Conservation (phyloP, 2,888 invertebrate species). For the Cantharis rufa region DNA sequence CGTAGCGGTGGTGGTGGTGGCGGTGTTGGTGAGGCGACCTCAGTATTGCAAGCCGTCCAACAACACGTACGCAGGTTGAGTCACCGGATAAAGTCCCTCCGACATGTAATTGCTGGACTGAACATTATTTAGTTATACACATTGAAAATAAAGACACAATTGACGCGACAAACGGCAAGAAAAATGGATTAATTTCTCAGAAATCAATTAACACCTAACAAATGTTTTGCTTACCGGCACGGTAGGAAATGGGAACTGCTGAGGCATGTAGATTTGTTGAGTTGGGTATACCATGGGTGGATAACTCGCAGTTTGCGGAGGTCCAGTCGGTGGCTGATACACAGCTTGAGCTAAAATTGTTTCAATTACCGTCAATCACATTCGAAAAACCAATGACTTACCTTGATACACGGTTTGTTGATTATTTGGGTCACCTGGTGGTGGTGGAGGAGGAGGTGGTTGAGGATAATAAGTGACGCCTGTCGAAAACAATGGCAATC, state of each 20-base stretch:
- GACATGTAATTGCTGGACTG: slow-evolving; percentile 58
- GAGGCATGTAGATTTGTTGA: slow-evolving; percentile 55
- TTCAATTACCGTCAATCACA: not conserved
- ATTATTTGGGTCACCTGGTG: slow-evolving; percentile 45
- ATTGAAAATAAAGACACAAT: not conserved
- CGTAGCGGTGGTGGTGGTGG: not conserved
- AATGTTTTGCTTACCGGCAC: slow-evolving; percentile 52
- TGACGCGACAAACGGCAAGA: not conserved
- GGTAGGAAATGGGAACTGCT: slow-evolving; percentile 54
- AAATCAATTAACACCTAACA: not conserved
- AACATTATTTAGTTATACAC: slow-evolving; percentile 31
- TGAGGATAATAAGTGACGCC: slow-evolving; percentile 52
- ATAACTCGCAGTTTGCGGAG: slow-evolving; percentile 51
- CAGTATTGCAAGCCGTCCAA: slow-evolving; percentile 67
- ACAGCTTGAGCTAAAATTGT: slow-evolving; percentile 46
- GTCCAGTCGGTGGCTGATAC: slow-evolving; percentile 52
- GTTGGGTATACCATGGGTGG: slow-evolving; percentile 54
- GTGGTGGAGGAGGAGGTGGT: slow-evolving; percentile 40
- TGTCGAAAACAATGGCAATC: slow-evolving; percentile 48
- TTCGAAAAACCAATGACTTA: slow-evolving; percentile 34
- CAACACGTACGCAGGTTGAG: slow-evolving; percentile 65
- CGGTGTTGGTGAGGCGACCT: slow-evolving; percentile 54
- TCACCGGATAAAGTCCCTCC: slow-evolving; percentile 62
- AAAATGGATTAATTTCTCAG: not conserved
- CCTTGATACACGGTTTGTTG: slow-evolving; percentile 53